Conservation (phyloP, 2,888 invertebrate genomes). For the Noctuana brunneofusca region DNA sequence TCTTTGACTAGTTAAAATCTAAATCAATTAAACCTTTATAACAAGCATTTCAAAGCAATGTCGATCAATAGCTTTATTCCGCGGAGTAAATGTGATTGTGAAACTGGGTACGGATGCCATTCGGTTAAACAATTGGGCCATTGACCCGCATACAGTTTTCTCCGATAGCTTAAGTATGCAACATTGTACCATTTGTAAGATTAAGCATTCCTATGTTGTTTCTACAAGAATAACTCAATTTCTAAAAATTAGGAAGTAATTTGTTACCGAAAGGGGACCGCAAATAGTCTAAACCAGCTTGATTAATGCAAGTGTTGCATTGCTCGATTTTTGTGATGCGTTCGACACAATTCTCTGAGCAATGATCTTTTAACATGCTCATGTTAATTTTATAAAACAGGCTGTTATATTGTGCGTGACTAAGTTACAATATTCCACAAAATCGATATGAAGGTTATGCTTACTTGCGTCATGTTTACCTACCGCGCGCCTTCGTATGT, state of each 20-base stretch:
- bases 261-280: not conserved
- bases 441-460: slow-evolving; percentile 72
- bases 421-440: slow-evolving; percentile 57
- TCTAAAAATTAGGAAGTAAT: not conserved
- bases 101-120: slow-evolving; percentile 23
- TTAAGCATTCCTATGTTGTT: not conserved
- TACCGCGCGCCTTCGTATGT: slow-evolving; percentile 59
- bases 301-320: not conserved
- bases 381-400: slow-evolving; percentile 18
- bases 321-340: not conserved
- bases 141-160: slow-evolving; percentile 27
- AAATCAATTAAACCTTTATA: not conserved
- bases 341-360: not conserved
- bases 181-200: slow-evolving; percentile 9
- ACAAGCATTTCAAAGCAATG: not conserved
- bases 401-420: slow-evolving; percentile 64
- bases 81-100: slow-evolving; percentile 22
- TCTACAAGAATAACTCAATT: not conserved
- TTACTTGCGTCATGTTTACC: slow-evolving; percentile 69
- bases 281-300: not conserved
- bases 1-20: not conserved
- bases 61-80: not conserved
- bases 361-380: not conserved
- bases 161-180: slow-evolving; percentile 23
- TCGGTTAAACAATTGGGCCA: slow-evolving; percentile 29